Conservation (phyloP, 2,888 invertebrate genomes). For the Dynastes maya region DNA sequence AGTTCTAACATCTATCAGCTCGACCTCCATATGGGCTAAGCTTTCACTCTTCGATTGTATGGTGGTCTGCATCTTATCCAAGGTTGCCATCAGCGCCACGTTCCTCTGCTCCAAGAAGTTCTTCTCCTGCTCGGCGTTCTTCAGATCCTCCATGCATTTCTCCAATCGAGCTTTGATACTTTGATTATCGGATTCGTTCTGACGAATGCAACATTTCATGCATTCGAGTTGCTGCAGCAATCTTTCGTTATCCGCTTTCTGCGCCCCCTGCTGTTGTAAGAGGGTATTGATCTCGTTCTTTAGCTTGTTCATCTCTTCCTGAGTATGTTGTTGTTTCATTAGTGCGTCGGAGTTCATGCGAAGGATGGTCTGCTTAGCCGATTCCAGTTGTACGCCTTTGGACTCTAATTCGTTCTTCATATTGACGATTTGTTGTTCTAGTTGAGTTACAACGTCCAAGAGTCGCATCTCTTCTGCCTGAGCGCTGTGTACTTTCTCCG, state of each 20-base stretch:
- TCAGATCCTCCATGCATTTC: constrained; percentile 60
- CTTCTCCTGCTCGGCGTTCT: constrained; percentile 62
- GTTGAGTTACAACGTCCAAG: constrained; percentile 55
- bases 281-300: constrained; percentile 63
- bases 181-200: constrained; percentile 62
- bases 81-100: constrained; percentile 61
- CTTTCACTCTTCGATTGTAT: constrained; percentile 62
- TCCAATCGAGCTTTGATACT: constrained; percentile 63
- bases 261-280: constrained; percentile 60
- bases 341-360: constrained; percentile 54
- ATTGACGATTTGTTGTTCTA: constrained; percentile 58
- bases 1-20: constrained; percentile 63
- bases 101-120: constrained; percentile 62
- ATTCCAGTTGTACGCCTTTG: constrained; percentile 57
- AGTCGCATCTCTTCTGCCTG: constrained; percentile 54
- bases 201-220: constrained; percentile 58
- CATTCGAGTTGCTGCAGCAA: constrained; percentile 61
- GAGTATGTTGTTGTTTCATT: constrained; percentile 48
- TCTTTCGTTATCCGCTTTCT: constrained; percentile 65
- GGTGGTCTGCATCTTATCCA: constrained; percentile 61
- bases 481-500: constrained; percentile 57
- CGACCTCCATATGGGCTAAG: constrained; percentile 63
- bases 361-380: constrained; percentile 56
- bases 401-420: constrained; percentile 58
- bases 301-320: constrained; percentile 54